phyloP scores from a whole-genome alignment of 2,888 invertebrate genomes.

The Brachynemurus nebulosus region DNA sequence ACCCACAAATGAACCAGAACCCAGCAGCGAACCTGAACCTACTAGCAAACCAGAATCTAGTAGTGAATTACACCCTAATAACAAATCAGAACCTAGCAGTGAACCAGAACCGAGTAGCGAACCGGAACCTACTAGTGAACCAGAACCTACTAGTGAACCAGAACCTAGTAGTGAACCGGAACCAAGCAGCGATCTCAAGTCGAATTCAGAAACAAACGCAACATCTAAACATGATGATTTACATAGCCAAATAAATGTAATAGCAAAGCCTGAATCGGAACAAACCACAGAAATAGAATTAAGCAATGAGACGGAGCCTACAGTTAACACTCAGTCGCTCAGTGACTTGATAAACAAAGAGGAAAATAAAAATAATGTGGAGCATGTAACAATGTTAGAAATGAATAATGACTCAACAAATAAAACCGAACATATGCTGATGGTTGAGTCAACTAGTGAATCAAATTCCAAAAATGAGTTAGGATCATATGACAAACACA shows the following conservation, averaged over 20 bases:
- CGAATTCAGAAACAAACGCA: constrained; percentile 25
- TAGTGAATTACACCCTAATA: constrained; percentile 22
- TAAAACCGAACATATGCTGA: too few relatives aligned
- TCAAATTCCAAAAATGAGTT: too few relatives aligned
- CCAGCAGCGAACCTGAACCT: constrained; percentile 26
- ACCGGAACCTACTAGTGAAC: constrained; percentile 20
- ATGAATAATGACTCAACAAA: too few relatives aligned
- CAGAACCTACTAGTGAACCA: constrained; percentile 19
- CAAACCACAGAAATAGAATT: constrained; percentile 19
- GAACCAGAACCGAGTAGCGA: constrained; percentile 17
- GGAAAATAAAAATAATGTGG: too few relatives aligned
- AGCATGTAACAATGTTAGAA: too few relatives aligned
- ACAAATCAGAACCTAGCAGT: constrained; percentile 17
- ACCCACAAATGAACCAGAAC: constrained; percentile 24
- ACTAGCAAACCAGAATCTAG: constrained; percentile 22
- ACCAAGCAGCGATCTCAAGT: constrained; percentile 19
- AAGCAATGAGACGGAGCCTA: constrained; percentile 21
- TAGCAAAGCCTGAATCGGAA: constrained; percentile 20
- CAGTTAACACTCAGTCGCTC: too few relatives aligned
- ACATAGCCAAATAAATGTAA: neutral
- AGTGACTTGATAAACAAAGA: too few relatives aligned
- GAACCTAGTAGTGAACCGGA: constrained; percentile 21
- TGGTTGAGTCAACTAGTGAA: too few relatives aligned
- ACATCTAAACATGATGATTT: constrained; percentile 11
- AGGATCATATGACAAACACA: too few relatives aligned